Conservation (phyloP, 37 sponge, comb jelly and placozoan species). For the Diacarnus erythraeanus region DNA sequence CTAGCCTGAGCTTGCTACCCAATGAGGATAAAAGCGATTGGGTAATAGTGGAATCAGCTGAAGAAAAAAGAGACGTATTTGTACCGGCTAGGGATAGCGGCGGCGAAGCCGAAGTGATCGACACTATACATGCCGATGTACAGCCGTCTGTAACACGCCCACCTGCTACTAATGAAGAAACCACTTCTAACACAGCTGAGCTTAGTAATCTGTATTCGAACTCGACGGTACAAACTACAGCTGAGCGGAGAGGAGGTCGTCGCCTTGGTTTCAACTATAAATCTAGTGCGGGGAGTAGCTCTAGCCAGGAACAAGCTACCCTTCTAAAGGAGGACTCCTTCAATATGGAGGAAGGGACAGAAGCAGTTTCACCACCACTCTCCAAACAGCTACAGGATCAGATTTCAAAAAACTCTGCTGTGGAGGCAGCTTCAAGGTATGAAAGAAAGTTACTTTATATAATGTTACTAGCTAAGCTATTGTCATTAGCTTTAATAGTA, state of each 20-base stretch:
- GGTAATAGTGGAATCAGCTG: neutral
- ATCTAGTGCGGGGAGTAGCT: slow-evolving; percentile 30
- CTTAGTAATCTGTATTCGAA: too few relatives aligned
- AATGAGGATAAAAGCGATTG: neutral
- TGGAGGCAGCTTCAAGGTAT: too few relatives aligned
- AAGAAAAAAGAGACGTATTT: neutral
- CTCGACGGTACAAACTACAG: too few relatives aligned
- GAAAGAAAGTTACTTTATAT: too few relatives aligned
- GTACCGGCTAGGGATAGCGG: neutral
- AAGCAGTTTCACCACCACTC: neutral
- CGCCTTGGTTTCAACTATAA: slow-evolving; percentile 24
- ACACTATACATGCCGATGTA: neutral
- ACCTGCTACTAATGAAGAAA: neutral
- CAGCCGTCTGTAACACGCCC: neutral
- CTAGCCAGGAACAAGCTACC: slow-evolving; percentile 12
- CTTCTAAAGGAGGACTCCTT: neutral
- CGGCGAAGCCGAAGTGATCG: neutral
- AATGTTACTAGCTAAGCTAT: too few relatives aligned
- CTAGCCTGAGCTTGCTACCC: neutral
- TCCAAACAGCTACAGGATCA: neutral
- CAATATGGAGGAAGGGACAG: too few relatives aligned
- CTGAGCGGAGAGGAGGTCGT: too few relatives aligned
- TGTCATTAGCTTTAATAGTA: too few relatives aligned
- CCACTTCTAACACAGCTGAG: neutral
- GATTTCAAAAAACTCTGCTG: neutral